Evolutionary conservation across 1,140 invertebrate species (phyloP).

Genomic region (Lamellibrachia luymesi): DNA sequence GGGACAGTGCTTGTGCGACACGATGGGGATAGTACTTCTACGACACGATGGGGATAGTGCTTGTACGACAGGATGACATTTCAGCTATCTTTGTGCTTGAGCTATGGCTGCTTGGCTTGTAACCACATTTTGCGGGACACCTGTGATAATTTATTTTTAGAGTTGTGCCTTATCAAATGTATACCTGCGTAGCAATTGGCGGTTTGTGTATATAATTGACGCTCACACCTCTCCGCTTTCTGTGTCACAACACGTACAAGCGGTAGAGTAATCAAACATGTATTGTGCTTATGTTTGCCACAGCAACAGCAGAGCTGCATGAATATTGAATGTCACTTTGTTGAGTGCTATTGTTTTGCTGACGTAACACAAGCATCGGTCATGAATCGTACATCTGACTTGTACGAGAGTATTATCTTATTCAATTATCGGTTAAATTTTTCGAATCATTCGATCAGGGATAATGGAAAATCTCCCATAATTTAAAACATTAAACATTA

Average conservation of each 20-base stretch:
- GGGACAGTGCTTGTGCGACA: no score
- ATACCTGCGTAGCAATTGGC: background rate
- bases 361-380: background rate
- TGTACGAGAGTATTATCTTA: no score
- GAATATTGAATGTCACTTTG: background rate
- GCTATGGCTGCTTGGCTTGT: background rate
- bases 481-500: no score
- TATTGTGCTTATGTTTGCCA: no score
- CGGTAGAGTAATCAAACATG: no score
- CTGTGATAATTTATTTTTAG: background rate
- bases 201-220: background rate
- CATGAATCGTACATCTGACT: no score
- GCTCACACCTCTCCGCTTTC: no score
- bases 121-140: background rate
- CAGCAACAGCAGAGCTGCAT: background rate
- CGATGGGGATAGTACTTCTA: no score
- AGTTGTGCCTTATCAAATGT: background rate
- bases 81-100: background rate
- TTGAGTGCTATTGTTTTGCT: background rate
- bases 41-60: no score
- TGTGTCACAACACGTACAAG: background rate
- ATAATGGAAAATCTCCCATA: no score
- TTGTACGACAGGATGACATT: background rate
- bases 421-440: no score
- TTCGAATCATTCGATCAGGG: no score